Conservation (phyloP, 2,797 vertebrate genomes). For the Alauda arvensis region DNA sequence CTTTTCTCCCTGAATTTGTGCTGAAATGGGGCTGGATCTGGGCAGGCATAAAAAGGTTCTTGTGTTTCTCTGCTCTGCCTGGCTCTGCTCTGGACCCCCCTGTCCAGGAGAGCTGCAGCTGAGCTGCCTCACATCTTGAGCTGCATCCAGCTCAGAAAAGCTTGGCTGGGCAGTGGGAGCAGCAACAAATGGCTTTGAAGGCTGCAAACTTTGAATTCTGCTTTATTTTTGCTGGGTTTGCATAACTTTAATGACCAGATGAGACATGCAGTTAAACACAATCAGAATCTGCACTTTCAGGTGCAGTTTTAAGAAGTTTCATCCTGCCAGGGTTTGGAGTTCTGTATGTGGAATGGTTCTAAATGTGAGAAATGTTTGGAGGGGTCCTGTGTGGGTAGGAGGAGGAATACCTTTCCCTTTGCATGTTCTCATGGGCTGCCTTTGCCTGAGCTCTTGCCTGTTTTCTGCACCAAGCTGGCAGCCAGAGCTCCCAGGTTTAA, state of each 20-base stretch:
- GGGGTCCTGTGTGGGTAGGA: not conserved
- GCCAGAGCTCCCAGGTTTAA: not conserved
- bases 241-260: not conserved
- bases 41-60: conserved; percentile 22
- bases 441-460: conserved; percentile 11
- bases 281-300: not conserved
- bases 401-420: conserved; percentile 24
- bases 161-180: conserved; percentile 27
- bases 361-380: not conserved
- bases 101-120: conserved; percentile 20
- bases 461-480: not conserved
- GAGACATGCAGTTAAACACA: not conserved
- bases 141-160: conserved; percentile 25
- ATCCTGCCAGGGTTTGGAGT: not conserved
- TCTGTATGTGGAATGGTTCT: not conserved
- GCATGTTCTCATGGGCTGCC: not conserved
- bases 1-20: not conserved
- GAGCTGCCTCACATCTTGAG: conserved; percentile 6
- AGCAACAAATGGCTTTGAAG: conserved; percentile 12
- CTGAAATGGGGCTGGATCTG: conserved; percentile 20
- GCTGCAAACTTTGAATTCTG: conserved; percentile 4
- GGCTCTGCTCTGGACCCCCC: conserved; percentile 11
- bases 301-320: not conserved
- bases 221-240: conserved; percentile 33
- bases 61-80: conserved; percentile 34